phyloP scores from a whole-genome alignment of 2,797 vertebrate genomes.

The Emydoidea blandingii region DNA sequence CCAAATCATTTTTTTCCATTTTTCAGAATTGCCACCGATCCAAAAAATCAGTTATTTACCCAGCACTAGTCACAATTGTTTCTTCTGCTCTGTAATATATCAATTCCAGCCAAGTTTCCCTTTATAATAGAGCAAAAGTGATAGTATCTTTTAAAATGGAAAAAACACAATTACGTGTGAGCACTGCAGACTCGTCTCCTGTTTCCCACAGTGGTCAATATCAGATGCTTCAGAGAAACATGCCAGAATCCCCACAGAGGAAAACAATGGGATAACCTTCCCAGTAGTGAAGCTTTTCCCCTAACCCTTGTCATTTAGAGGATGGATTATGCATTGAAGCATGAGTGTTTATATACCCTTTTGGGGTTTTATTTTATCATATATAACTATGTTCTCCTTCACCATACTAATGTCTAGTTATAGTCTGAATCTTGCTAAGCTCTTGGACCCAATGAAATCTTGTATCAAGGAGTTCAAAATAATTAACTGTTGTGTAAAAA shows the following conservation, averaged over 20 bases:
- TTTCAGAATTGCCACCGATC: too few species aligned
- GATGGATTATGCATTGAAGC: neutral
- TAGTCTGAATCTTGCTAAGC: neutral
- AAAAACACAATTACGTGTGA: neutral
- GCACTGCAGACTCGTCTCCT: neutral
- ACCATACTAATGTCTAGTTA: neutral
- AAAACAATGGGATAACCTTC: neutral
- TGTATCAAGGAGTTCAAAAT: neutral
- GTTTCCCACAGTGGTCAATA: neutral
- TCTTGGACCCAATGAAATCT: neutral
- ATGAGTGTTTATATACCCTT: fast-evolving
- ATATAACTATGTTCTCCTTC: fast-evolving
- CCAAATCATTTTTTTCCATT: too few species aligned
- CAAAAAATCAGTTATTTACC: too few species aligned
- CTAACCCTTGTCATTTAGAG: fast-evolving
- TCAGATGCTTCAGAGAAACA: neutral
- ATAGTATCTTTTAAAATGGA: neutral
- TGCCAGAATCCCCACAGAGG: neutral
- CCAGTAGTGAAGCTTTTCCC: neutral
- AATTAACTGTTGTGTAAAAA: neutral
- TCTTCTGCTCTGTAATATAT: neutral
- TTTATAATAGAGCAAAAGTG: neutral
- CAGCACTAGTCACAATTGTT: neutral
- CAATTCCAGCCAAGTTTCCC: neutral
- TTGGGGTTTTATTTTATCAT: too few species aligned